Conservation (phyloP, 1,140 invertebrate genomes). For the Monomorium pharaonis region DNA sequence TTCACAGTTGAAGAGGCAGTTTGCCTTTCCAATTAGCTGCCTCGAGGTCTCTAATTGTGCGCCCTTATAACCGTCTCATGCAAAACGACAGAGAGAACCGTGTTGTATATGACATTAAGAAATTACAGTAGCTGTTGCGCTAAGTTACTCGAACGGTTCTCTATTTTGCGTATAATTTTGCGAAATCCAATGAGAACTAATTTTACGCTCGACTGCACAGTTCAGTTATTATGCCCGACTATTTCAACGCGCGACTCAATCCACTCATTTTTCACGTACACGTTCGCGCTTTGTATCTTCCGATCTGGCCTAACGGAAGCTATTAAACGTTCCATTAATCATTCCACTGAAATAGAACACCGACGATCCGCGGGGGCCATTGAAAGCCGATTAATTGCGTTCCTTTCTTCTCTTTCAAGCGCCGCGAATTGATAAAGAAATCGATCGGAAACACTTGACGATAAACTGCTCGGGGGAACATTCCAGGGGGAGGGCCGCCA, state of each 20-base stretch:
- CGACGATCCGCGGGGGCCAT: conserved; percentile 20
- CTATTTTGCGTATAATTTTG: not conserved
- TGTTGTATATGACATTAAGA: not conserved
- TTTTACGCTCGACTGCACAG: not conserved
- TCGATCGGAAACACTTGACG: conserved; percentile 56
- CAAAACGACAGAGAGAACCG: not conserved
- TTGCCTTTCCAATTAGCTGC: conserved; percentile 36
- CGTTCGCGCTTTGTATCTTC: conserved; percentile 19
- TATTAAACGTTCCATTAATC: conserved; percentile 56
- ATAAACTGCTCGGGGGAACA: conserved; percentile 35
- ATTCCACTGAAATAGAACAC: conserved; percentile 50
- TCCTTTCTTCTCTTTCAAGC: conserved; percentile 46
- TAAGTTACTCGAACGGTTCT: not conserved
- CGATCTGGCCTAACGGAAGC: conserved; percentile 9
- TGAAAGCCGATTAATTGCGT: conserved; percentile 57
- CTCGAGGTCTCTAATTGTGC: not conserved
- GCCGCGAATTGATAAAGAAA: conserved; percentile 51
- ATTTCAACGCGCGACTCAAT: not conserved
- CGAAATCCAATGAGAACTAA: not conserved
- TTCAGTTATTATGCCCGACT: not conserved
- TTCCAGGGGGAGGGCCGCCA: not conserved
- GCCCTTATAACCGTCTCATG: not conserved
- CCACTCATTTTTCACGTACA: conserved; percentile 26
- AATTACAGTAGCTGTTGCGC: not conserved
- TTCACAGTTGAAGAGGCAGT: not conserved